Evolutionary conservation across 1,140 invertebrate genomes (phyloP).

Genomic region (Nephila pilipes): DNA sequence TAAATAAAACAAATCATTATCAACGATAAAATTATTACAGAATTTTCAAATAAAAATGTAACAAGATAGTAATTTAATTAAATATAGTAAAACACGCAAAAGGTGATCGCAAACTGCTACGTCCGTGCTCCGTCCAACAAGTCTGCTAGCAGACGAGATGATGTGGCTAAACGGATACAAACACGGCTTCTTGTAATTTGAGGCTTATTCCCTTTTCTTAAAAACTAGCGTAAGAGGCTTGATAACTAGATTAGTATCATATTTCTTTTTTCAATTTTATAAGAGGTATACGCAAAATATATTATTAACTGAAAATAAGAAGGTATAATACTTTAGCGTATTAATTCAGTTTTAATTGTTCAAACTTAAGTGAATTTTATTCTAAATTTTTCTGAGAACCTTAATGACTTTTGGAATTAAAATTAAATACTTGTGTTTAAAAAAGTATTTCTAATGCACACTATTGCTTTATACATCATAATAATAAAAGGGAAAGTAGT

Average conservation of each 20-base stretch:
- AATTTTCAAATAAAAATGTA: not conserved
- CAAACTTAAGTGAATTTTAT: too few species aligned
- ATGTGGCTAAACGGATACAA: conserved; percentile 43
- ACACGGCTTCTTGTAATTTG: conserved; percentile 19
- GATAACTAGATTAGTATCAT: not conserved
- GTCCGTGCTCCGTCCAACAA: not conserved
- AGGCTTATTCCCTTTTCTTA: not conserved
- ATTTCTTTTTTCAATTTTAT: not conserved
- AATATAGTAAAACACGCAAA: not conserved
- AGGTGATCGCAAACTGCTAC: not conserved
- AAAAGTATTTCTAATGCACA: too few species aligned
- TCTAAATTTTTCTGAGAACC: too few species aligned
- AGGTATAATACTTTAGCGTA: too few species aligned
- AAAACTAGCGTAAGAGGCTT: not conserved
- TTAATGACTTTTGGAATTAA: too few species aligned
- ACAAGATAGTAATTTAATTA: not conserved
- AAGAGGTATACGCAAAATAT: too few species aligned
- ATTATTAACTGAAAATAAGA: too few species aligned
- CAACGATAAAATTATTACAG: not conserved
- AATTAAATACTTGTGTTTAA: too few species aligned
- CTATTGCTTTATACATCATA: too few species aligned
- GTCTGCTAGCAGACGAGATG: conserved; percentile 50
- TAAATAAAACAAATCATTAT: conserved; percentile 20
- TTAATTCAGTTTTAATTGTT: too few species aligned
- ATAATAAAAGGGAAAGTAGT: too few species aligned